Evolutionary conservation across 2,113 vertebrate genomes (phyloP).

Genomic region (Tragelaphus scriptus): DNA sequence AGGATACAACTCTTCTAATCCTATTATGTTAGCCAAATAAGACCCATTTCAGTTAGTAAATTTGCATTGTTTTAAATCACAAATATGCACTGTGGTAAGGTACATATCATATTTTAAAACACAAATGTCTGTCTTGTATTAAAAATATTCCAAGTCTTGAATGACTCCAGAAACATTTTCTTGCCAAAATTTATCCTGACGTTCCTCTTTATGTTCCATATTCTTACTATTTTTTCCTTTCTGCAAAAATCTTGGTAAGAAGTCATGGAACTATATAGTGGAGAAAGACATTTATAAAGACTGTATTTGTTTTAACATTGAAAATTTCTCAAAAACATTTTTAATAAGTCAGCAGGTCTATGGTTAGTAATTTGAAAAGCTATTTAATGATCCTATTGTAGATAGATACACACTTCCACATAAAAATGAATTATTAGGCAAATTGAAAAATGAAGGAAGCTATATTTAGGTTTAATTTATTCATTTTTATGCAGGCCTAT

Average conservation of each 20-base stretch:
- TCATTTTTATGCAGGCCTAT: background rate
- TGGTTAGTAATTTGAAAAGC: background rate
- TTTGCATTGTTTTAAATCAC: background rate
- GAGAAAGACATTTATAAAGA: background rate
- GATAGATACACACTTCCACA: background rate
- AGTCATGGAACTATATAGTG: background rate
- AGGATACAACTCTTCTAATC: background rate
- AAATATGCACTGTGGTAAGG: background rate
- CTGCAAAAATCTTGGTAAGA: background rate
- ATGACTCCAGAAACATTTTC: background rate
- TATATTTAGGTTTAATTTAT: slow-evolving; percentile 36
- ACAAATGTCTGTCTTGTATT: background rate
- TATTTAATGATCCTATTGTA: background rate
- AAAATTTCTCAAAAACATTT: slow-evolving; percentile 20
- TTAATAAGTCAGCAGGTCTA: background rate
- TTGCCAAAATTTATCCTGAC: background rate
- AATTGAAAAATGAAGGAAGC: slow-evolving; percentile 15
- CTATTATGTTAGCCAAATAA: background rate
- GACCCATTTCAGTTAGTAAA: background rate
- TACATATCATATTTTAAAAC: background rate
- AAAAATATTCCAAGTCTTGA: background rate
- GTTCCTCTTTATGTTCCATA: background rate
- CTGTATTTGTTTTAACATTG: background rate
- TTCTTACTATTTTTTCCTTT: background rate
- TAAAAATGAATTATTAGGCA: background rate